Percentiles rank a stretch among this genome's conserved stretches.
Evolutionary conservation across 2,888 invertebrate species (phyloP).

Genomic region (Cheilosia impressa): DNA sequence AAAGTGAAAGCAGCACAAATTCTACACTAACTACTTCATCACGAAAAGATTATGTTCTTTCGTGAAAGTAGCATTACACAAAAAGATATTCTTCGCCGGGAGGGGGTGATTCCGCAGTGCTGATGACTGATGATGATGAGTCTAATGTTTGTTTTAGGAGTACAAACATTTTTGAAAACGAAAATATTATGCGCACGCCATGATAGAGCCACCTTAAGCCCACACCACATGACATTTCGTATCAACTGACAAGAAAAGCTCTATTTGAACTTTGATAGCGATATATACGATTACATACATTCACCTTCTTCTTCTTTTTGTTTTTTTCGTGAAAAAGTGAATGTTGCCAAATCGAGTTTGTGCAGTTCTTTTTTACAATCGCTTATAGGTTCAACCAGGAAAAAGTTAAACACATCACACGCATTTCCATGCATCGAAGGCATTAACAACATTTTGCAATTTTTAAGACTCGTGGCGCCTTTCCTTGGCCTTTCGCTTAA

Average conservation of each 20-base stretch:
- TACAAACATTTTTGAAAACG: background rate
- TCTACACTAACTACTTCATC: slow-evolving; percentile 38
- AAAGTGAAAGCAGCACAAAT: slow-evolving; percentile 61
- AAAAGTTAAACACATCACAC: slow-evolving; percentile 47
- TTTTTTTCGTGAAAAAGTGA: slow-evolving; percentile 50
- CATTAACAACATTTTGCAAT: slow-evolving; percentile 13
- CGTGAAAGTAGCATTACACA: slow-evolving; percentile 18
- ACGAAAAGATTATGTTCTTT: slow-evolving; percentile 47
- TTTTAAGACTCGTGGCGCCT: slow-evolving; percentile 19
- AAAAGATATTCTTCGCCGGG: slow-evolving; percentile 5
- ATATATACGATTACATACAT: background rate
- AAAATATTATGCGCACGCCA: slow-evolving; percentile 23
- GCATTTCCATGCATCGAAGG: slow-evolving; percentile 35
- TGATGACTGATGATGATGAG: background rate
- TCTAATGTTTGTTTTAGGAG: background rate
- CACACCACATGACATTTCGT: background rate
- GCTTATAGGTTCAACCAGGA: slow-evolving; percentile 55
- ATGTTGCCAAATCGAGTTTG: slow-evolving; percentile 63
- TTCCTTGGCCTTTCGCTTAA: slow-evolving; percentile 51
- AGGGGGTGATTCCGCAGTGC: background rate
- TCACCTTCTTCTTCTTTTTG: slow-evolving; percentile 20
- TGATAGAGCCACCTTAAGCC: background rate
- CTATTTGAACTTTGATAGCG: background rate
- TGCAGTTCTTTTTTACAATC: slow-evolving; percentile 27
- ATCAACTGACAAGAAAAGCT: slow-evolving; percentile 2